A percentile compares a stretch with the other conserved stretches of the same genome.
phyloP scores from a whole-genome alignment of 2,113 vertebrate species.

The Caranx melampygus region DNA sequence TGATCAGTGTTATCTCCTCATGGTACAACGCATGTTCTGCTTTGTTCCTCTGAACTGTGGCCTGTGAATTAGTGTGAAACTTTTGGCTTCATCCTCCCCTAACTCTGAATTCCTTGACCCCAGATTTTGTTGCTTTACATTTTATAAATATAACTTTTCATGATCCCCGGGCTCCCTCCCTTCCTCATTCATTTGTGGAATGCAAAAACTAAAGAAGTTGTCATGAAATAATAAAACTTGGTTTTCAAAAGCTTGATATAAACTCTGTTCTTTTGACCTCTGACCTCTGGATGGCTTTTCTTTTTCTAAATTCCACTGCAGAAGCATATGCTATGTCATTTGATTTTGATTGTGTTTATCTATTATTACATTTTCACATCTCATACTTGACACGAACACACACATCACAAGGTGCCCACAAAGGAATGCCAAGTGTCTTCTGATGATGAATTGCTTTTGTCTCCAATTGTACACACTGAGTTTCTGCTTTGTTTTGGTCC shows the following conservation, averaged over 20 bases:
- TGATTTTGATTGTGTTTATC: neutral
- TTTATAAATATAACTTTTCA: constrained; percentile 34
- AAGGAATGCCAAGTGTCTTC: constrained; percentile 49
- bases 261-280: neutral
- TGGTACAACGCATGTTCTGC: constrained; percentile 32
- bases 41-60: constrained; percentile 2
- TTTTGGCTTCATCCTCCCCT: constrained; percentile 23
- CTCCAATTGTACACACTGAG: constrained; percentile 18
- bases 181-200: constrained; percentile 16
- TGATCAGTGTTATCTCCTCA: neutral
- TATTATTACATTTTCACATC: constrained; percentile 3
- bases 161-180: neutral
- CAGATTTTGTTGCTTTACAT: neutral
- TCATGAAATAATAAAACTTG: constrained; percentile 57
- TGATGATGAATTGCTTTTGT: constrained; percentile 55
- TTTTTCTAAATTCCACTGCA: neutral
- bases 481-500: constrained; percentile 48
- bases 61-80: neutral
- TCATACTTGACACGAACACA: constrained; percentile 4
- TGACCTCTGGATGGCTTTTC: neutral
- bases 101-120: constrained; percentile 16
- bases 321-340: neutral
- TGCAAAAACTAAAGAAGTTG: constrained; percentile 21
- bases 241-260: constrained; percentile 1
- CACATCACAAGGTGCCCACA: constrained; percentile 3